These are phyloP conservation scores for Stramonita haemastoma DNA, from an alignment of 2,888 invertebrate species.

Conservation along the genomic window DNA sequence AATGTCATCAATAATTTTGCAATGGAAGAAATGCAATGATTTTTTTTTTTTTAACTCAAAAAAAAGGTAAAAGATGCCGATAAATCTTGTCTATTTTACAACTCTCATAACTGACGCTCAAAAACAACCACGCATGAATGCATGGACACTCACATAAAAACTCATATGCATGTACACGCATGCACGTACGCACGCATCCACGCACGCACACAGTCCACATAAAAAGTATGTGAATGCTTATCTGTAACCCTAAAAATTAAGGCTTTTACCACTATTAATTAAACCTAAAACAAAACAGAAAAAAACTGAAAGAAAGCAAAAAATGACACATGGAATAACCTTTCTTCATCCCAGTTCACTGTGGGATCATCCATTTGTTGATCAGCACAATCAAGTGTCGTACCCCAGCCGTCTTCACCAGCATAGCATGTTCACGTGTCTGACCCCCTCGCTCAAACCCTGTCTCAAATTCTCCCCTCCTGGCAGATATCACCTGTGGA, in stretches of 20 bases:
- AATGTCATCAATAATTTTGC: no score
- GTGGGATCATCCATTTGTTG: constrained; percentile 99
- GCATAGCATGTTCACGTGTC: constrained; percentile 99
- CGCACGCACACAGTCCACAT: neutral
- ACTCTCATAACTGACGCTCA: no score
- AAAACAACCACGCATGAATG: no score
- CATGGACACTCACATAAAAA: no score
- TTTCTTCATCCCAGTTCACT: constrained; percentile 92
- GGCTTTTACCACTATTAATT: neutral
- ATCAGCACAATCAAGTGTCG: constrained; percentile 98
- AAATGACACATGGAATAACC: constrained; percentile 77
- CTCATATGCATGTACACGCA: neutral
- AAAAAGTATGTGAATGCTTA: neutral
- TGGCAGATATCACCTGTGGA: constrained; percentile 93
- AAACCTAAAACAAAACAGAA: neutral
- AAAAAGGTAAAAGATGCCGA: no score
- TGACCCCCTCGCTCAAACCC: constrained; percentile 99
- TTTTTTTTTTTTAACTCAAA: no score
- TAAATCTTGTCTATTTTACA: no score
- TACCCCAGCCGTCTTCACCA: constrained; percentile 99
- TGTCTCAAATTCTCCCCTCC: constrained; percentile 99
- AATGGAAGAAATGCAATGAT: no score
- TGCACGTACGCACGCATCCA: neutral
- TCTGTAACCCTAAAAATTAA: no score
- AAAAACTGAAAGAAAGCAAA: neutral